These are phyloP conservation scores for Apaloderma vittatum DNA, from an alignment of 2,113 vertebrate genomes.

Conservation along the genomic window DNA sequence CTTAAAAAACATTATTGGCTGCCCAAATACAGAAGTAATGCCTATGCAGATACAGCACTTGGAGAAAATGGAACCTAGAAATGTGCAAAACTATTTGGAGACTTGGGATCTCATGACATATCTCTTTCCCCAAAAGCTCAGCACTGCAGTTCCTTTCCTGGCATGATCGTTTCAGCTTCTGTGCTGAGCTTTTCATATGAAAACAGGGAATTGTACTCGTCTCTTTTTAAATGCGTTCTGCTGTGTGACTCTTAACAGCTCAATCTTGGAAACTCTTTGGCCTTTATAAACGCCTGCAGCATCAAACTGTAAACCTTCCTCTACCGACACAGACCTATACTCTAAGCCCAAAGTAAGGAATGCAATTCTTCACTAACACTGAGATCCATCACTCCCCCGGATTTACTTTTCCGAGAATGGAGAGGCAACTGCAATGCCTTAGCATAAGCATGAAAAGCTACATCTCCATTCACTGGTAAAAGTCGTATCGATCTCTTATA, in stretches of 20 bases:
- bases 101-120: conserved; percentile 41
- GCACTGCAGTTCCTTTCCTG: conserved; percentile 1
- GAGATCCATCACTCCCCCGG: background rate
- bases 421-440: background rate
- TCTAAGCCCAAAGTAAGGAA: background rate
- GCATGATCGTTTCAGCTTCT: conserved; percentile 4
- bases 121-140: conserved; percentile 41
- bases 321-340: background rate
- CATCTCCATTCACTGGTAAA: background rate
- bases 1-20: background rate
- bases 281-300: conserved; percentile 29
- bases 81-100: conserved; percentile 28
- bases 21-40: background rate
- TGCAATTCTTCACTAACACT: background rate
- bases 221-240: conserved; percentile 18
- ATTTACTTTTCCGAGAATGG: background rate
- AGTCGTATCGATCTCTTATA: background rate
- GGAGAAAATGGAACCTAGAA: conserved; percentile 11
- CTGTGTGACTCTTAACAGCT: background rate
- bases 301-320: background rate
- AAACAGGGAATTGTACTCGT: conserved; percentile 32
- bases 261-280: conserved; percentile 14
- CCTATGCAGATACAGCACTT: background rate
- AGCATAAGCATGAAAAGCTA: background rate
- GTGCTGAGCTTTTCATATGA: conserved; percentile 31